Evolutionary conservation across 2,113 vertebrate species (phyloP).

Genomic region (Laticauda laticaudata): DNA sequence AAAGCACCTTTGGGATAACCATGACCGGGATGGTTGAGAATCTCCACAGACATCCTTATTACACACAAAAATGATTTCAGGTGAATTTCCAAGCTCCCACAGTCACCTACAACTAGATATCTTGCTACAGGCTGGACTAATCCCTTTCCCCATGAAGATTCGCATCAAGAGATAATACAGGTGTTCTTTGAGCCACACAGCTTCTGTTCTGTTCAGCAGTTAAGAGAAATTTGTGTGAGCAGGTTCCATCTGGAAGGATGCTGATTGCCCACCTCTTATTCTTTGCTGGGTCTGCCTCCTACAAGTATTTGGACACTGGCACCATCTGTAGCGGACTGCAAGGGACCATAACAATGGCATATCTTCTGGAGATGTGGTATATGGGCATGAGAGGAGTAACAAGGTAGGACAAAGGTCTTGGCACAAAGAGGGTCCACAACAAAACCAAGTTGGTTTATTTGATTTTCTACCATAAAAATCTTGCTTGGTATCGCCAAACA

Average conservation of each 20-base stretch:
- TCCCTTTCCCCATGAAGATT: background rate
- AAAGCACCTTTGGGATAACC: background rate
- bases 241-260: background rate
- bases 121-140: background rate
- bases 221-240: background rate
- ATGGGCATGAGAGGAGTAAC: background rate
- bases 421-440: background rate
- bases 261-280: background rate
- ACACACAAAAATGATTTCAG: background rate
- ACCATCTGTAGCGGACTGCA: no score
- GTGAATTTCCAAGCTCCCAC: background rate
- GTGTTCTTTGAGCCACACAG: background rate
- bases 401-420: slow-evolving; percentile 3
- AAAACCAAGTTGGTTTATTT: background rate
- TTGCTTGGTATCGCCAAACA: background rate
- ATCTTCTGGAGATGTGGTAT: background rate
- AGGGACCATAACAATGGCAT: no score
- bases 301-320: no score
- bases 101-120: slow-evolving; percentile 1
- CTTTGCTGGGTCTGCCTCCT: background rate
- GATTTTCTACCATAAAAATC: background rate
- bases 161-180: background rate
- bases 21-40: background rate
- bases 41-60: background rate
- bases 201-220: background rate